Conservation (phyloP, 2,113 vertebrate genomes). For the Podarcis muralis region DNA sequence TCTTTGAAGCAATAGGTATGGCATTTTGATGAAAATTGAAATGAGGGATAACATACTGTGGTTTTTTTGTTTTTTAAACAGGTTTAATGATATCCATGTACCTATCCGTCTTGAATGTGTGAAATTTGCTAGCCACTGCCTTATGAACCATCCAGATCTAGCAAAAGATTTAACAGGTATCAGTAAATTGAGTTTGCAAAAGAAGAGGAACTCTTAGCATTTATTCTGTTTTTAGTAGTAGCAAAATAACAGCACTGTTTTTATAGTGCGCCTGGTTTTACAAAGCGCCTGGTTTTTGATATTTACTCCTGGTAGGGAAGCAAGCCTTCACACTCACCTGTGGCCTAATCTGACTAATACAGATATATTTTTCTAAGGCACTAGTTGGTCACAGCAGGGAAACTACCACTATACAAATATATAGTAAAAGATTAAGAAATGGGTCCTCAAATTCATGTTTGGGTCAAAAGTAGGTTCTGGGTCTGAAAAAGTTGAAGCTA, state of each 20-base stretch:
- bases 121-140: slow-evolving; percentile 97
- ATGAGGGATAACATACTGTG: neutral
- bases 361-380: no score
- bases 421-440: no score
- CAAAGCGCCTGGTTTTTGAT: neutral
- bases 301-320: no score
- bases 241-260: neutral
- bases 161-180: slow-evolving; percentile 97
- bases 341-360: no score
- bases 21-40: slow-evolving; percentile 2
- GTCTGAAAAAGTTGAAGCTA: no score
- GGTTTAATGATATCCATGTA: slow-evolving; percentile 99
- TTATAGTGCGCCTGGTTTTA: neutral
- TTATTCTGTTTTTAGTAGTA: neutral
- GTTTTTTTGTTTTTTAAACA: slow-evolving; percentile 61
- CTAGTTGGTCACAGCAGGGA: no score
- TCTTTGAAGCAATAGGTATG: neutral
- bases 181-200: neutral
- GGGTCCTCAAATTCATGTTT: no score
- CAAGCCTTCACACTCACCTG: neutral
- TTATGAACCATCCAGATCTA: slow-evolving; percentile 98
- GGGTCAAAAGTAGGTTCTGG: no score
- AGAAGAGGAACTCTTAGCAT: neutral
- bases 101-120: slow-evolving; percentile 98
- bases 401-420: no score